phyloP scores from a whole-genome alignment of 23 tunicate species.

The Pegea sp. region DNA sequence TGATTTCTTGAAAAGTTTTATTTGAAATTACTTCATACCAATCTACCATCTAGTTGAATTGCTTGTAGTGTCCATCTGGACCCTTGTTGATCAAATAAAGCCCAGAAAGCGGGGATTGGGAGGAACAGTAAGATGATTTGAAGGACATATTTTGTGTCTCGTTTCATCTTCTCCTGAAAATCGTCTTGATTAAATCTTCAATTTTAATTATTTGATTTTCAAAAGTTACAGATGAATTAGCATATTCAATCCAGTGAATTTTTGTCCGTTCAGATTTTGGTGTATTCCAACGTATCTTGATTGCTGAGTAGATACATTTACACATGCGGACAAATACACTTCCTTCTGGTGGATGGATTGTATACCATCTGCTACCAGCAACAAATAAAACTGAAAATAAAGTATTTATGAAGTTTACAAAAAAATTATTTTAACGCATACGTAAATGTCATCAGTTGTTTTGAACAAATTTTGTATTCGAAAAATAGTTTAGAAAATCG shows the following conservation, averaged over 20 bases:
- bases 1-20: background rate
- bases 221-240: constrained; percentile 23
- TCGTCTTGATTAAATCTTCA: background rate
- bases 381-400: constrained; percentile 40
- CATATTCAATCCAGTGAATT: constrained; percentile 83
- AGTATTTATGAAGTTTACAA: no score
- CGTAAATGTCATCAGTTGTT: no score
- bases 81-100: constrained; percentile 95
- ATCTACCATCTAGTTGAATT: constrained; percentile 86
- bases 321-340: constrained; percentile 60
- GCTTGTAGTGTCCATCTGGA: constrained; percentile 97
- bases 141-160: constrained; percentile 90
- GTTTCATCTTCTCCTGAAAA: constrained; percentile 59
- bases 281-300: constrained; percentile 73
- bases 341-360: constrained; percentile 76
- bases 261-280: constrained; percentile 59
- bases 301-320: constrained; percentile 49
- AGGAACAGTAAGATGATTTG: constrained; percentile 66
- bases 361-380: constrained; percentile 63
- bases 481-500: no score
- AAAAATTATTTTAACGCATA: no score
- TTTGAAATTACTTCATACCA: constrained; percentile 30
- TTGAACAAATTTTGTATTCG: no score
- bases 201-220: background rate
- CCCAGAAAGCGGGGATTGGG: constrained; percentile 96